Conservation (phyloP, 2,797 vertebrate species). For the Bovichtus diacanthus region DNA sequence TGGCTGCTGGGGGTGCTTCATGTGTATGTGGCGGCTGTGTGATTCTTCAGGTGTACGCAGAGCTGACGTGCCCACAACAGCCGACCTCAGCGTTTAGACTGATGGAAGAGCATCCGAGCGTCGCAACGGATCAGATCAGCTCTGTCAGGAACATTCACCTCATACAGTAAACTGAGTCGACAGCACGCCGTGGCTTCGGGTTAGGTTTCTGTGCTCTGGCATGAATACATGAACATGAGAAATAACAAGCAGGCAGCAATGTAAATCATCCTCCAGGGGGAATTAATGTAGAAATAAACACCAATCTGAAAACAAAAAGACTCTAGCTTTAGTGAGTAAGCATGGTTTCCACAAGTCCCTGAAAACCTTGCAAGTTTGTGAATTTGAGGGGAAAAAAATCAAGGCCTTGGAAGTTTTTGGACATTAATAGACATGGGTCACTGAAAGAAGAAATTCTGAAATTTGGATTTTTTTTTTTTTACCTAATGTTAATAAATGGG, state of each 20-base stretch:
- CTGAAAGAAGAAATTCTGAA: neutral
- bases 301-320: neutral
- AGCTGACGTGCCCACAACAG: conserved; percentile 34
- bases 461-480: neutral
- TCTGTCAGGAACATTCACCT: conserved; percentile 31
- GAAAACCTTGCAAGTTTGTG: too few relatives aligned
- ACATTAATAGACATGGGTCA: neutral
- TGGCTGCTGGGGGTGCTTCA: conserved; percentile 9
- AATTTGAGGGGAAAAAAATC: too few relatives aligned
- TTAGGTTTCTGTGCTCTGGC: neutral
- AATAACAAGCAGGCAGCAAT: conserved; percentile 15
- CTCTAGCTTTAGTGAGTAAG: neutral
- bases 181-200: conserved; percentile 38
- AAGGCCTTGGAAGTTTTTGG: too few relatives aligned
- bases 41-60: conserved; percentile 16
- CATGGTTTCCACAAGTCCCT: too few relatives aligned
- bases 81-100: conserved; percentile 47
- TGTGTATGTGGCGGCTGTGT: neutral
- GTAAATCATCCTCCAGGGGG: conserved; percentile 26
- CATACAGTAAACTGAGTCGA: conserved; percentile 41
- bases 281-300: conserved; percentile 16
- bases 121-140: conserved; percentile 50
- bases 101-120: conserved; percentile 56
- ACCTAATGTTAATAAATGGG: neutral
- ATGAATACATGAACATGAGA: conserved; percentile 45